These are phyloP conservation scores for Alectoris magna DNA, from an alignment of 2,797 vertebrate species.

Conservation along the genomic window DNA sequence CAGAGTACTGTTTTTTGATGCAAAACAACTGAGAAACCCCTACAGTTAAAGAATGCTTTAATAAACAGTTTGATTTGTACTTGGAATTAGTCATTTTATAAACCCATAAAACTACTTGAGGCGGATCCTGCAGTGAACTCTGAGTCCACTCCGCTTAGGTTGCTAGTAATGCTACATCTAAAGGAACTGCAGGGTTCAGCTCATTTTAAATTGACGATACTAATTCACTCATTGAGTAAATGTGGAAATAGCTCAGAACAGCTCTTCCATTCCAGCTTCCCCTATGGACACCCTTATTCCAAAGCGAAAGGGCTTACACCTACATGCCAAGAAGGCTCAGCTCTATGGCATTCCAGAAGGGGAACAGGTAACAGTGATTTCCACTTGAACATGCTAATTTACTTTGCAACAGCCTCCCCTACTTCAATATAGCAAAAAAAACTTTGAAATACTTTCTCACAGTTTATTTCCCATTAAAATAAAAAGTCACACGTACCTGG, in stretches of 20 bases:
- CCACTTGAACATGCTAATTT: neutral
- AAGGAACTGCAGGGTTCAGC: constrained; percentile 1
- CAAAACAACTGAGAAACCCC: neutral
- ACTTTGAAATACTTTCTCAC: neutral
- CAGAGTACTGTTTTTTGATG: neutral
- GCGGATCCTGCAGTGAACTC: neutral
- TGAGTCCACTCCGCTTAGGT: neutral
- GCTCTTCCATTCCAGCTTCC: neutral
- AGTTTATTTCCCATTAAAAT: constrained; percentile 1
- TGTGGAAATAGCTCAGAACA: neutral
- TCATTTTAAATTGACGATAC: neutral
- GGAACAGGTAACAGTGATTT: neutral
- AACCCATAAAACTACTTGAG: neutral
- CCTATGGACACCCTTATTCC: neutral
- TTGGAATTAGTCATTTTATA: neutral
- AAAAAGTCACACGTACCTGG: neutral
- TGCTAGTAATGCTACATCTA: neutral
- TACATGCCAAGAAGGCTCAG: neutral
- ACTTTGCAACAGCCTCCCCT: neutral
- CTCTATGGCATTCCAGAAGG: neutral
- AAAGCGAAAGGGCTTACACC: neutral
- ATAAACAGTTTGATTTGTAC: neutral
- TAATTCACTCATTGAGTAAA: neutral
- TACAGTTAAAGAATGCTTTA: neutral
- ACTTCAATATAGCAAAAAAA: neutral